phyloP scores from a whole-genome alignment of 2,113 vertebrate species.

The Calonectris borealis region DNA sequence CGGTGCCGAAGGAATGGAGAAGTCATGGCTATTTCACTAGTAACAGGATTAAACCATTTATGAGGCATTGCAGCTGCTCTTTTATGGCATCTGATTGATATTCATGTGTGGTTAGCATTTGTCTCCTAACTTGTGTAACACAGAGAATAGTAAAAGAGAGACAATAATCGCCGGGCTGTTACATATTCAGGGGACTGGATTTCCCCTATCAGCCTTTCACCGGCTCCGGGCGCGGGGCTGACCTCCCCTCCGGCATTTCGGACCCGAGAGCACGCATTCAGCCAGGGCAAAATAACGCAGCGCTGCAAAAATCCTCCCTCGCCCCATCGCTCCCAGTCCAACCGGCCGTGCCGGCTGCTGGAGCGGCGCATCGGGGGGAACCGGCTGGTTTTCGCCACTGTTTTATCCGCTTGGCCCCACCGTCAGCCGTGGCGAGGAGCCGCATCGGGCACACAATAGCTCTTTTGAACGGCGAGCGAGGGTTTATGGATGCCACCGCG shows the following conservation, averaged over 20 bases:
- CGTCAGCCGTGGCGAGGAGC: not conserved
- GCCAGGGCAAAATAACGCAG: slow-evolving; percentile 27
- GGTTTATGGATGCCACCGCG: not conserved
- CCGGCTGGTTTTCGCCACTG: not conserved
- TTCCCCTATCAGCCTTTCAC: slow-evolving; percentile 69
- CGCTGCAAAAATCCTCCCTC: not conserved
- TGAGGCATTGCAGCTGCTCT: slow-evolving; percentile 85
- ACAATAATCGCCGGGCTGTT: slow-evolving; percentile 80
- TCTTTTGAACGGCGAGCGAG: not conserved
- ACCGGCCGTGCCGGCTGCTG: accelerated
- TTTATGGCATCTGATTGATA: slow-evolving; percentile 85
- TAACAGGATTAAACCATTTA: slow-evolving; percentile 86
- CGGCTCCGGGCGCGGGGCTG: slow-evolving; percentile 17
- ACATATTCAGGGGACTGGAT: slow-evolving; percentile 75
- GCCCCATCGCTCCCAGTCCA: not conserved
- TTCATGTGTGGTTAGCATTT: slow-evolving; percentile 84
- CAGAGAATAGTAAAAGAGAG: slow-evolving; percentile 81
- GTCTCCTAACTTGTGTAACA: slow-evolving; percentile 84
- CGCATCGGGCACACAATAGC: slow-evolving; percentile 25
- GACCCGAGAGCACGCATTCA: slow-evolving; percentile 33
- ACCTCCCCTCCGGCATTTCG: slow-evolving; percentile 59
- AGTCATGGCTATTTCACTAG: slow-evolving; percentile 77
- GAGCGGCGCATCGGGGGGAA: not conserved
- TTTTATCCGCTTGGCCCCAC: not conserved
- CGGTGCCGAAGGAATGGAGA: slow-evolving; percentile 72